Conservation (phyloP, 2,797 vertebrate species). For the Anniella stebbinsi region DNA sequence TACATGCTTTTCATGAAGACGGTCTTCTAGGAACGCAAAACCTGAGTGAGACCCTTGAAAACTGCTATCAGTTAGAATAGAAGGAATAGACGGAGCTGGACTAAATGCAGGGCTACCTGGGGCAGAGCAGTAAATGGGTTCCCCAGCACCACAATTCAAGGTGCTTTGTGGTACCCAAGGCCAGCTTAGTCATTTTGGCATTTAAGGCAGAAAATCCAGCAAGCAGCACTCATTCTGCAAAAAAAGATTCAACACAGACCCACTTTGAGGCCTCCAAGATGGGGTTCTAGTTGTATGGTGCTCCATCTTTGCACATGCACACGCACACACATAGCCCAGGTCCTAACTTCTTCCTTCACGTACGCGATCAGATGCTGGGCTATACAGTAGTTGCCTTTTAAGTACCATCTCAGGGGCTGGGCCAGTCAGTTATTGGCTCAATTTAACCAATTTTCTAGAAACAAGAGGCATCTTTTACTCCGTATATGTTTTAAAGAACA, state of each 20-base stretch:
- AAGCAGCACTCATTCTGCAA: no score
- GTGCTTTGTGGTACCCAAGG: no score
- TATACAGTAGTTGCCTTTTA: neutral
- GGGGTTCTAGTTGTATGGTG: neutral
- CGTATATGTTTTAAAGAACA: neutral
- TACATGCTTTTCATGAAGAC: no score
- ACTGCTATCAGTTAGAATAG: neutral
- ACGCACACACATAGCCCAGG: no score
- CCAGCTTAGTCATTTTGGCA: no score
- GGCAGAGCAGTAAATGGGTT: no score
- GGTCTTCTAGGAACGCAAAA: neutral
- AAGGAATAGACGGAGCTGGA: neutral
- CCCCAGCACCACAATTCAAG: no score
- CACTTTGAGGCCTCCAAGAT: neutral
- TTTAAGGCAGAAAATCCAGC: no score
- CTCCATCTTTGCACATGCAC: no score
- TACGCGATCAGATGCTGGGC: neutral
- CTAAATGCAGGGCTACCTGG: no score
- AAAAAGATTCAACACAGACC: no score
- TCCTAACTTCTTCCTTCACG: neutral
- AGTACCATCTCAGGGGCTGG: neutral
- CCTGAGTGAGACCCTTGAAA: neutral
- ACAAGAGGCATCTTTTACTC: no score
- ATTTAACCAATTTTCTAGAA: neutral
- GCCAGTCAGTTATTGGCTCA: neutral